Evolutionary conservation across 2,113 vertebrate species (phyloP), one percentile per base, ranked within the genome.

Genomic region (Irena cyanogastra): DNA sequence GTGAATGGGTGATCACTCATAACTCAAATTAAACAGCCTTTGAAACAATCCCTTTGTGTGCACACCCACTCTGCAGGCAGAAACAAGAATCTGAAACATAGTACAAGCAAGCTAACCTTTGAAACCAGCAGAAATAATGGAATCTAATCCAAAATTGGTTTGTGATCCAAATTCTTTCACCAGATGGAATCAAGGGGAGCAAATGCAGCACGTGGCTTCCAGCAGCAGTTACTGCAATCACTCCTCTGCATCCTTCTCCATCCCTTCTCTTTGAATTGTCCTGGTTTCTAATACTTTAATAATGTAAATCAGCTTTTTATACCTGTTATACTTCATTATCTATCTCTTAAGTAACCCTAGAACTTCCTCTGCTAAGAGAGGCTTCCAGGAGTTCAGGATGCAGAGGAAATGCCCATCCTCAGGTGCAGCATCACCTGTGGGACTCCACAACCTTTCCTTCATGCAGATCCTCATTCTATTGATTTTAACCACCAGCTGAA

Each of bases 131-230:
- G 41, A n/a, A 59, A 49, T 27, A 31, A 64, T 13, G 24, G 12
- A 27, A 35, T 18, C 21, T 23, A 11, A 28, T 71, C 35, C 16
- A 19, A 35, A 45, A 26, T 2, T 12, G 16, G 10, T 84, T 50
- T 63, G 33, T 33, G 15, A 44, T 26, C 11, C 41, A 53, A 50
- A 45, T 80, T 28, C 10, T 66, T 80, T 42, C 42, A 47, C 11
- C 17, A 19, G 53, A 35, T 0, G 2, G 59, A 68, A 57, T 13
- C 31, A 20, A 45, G 72, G 35, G 45, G 52, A 70, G 5, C 10
- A 23, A 1, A n/a, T 0, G 30, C 35, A 75, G 20, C 18, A 5
- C 0, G 11, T 13, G n/a, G 11, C 45, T 44, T 61, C 37, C 69
- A n/a, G 3, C 6, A 57, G 74, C 45, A 95, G 26, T 13, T 18